Conservation (phyloP, 1,140 invertebrate species). For the Philopotamus ludificatus region DNA sequence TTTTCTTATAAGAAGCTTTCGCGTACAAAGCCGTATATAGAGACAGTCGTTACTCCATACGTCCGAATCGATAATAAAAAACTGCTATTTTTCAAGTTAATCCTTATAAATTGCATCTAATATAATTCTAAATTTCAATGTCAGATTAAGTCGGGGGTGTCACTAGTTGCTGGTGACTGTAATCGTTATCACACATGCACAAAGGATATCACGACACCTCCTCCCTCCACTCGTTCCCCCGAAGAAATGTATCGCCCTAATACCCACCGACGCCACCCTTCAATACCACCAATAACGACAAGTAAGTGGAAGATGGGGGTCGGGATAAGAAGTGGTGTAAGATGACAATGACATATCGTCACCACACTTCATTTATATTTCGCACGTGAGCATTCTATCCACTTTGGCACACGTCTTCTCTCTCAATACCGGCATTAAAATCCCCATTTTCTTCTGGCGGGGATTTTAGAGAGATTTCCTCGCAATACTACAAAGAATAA, state of each 20-base stretch:
- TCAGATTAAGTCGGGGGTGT: too few species aligned
- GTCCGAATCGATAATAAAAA: too few species aligned
- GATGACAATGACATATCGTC: conserved; percentile 41
- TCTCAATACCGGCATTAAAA: conserved; percentile 36
- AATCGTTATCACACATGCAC: conserved; percentile 7
- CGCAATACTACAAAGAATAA: too few species aligned
- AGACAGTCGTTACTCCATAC: conserved; percentile 8
- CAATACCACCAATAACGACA: conserved; percentile 25
- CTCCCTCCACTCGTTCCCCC: background rate
- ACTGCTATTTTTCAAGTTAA: too few species aligned
- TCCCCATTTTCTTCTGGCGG: conserved; percentile 29
- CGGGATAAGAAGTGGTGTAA: conserved; percentile 26
- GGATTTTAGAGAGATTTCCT: background rate
- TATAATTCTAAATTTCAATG: too few species aligned
- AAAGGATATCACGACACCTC: background rate
- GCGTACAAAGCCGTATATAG: conserved; percentile 17
- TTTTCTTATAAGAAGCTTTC: conserved; percentile 31
- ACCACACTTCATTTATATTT: conserved; percentile 40
- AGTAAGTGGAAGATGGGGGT: conserved; percentile 3
- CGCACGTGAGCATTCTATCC: conserved; percentile 28
- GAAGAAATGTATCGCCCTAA: conserved; percentile 1
- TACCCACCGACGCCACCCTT: conserved; percentile 12
- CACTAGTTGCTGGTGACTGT: too few species aligned
- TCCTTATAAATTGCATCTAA: too few species aligned
- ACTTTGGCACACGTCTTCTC: conserved; percentile 26